Evolutionary conservation across 2,113 vertebrate species (phyloP).

Genomic region (Trematocara unimaculatum): DNA sequence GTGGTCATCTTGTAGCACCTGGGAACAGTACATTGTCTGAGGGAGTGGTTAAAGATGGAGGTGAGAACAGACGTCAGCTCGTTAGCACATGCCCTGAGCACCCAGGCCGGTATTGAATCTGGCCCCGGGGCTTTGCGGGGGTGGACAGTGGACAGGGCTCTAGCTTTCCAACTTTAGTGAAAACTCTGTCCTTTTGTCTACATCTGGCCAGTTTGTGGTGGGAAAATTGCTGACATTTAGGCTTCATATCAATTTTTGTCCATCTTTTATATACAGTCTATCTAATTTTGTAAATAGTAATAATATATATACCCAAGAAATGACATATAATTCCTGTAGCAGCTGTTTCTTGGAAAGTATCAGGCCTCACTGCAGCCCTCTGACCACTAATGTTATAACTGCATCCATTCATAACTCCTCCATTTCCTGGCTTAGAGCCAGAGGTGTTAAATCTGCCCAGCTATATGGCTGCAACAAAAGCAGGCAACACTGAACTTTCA

Average conservation of each 20-base stretch:
- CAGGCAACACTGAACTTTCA: neutral
- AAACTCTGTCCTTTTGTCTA: neutral
- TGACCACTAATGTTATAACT: neutral
- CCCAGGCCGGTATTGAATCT: no score
- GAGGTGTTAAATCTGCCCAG: slow-evolving; percentile 18
- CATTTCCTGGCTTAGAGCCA: neutral
- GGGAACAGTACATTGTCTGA: no score
- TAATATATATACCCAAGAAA: neutral
- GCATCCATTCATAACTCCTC: slow-evolving; percentile 20
- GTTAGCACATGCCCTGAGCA: no score
- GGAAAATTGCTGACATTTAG: neutral
- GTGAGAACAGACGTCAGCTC: no score
- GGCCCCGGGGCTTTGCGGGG: no score
- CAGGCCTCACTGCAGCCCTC: neutral
- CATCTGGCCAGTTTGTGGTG: neutral
- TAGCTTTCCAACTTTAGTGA: neutral
- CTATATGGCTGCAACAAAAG: slow-evolving; percentile 14
- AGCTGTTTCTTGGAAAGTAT: neutral
- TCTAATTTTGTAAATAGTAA: neutral
- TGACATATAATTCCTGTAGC: neutral
- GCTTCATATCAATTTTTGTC: neutral
- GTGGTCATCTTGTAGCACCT: no score
- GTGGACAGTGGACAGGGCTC: no score
- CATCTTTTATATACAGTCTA: neutral
- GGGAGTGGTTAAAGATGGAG: no score